phyloP scores from a whole-genome alignment of 1,140 invertebrate genomes.

The Monochamus saltuarius region DNA sequence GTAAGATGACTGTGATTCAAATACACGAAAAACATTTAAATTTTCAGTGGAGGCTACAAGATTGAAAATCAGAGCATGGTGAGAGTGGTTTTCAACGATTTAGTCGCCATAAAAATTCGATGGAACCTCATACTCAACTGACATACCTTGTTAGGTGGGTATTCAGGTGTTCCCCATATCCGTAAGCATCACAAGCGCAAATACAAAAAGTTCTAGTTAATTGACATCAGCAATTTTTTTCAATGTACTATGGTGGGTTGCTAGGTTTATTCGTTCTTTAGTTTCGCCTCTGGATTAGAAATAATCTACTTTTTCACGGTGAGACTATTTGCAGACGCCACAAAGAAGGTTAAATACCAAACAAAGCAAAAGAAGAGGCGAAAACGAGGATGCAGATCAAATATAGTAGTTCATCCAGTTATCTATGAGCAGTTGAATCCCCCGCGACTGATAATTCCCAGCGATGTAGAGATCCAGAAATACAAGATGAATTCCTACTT shows the following conservation, averaged over 20 bases:
- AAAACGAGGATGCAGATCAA: background rate
- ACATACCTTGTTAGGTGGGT: slow-evolving; percentile 52
- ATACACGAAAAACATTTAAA: background rate
- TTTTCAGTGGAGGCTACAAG: slow-evolving; percentile 52
- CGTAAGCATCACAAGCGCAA: no score
- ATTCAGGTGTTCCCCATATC: no score
- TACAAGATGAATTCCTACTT: no score
- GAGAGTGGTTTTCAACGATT: slow-evolving; percentile 64
- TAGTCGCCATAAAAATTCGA: slow-evolving; percentile 60
- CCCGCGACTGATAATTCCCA: background rate
- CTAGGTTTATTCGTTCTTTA: slow-evolving; percentile 65
- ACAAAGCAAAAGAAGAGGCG: background rate
- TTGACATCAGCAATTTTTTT: slow-evolving; percentile 22
- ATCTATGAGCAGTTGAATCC: background rate
- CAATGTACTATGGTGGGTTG: slow-evolving; percentile 69
- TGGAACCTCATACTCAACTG: slow-evolving; percentile 55
- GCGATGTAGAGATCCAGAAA: background rate
- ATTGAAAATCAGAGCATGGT: slow-evolving; percentile 57
- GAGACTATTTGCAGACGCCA: slow-evolving; percentile 40
- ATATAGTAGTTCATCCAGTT: background rate
- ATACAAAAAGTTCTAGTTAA: no score
- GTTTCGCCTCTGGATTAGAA: slow-evolving; percentile 66
- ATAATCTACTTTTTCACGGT: slow-evolving; percentile 64
- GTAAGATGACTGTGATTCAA: slow-evolving; percentile 17
- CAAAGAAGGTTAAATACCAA: background rate